phyloP scores from a whole-genome alignment of 2,797 vertebrate species.

The Smutsia temminckii region DNA sequence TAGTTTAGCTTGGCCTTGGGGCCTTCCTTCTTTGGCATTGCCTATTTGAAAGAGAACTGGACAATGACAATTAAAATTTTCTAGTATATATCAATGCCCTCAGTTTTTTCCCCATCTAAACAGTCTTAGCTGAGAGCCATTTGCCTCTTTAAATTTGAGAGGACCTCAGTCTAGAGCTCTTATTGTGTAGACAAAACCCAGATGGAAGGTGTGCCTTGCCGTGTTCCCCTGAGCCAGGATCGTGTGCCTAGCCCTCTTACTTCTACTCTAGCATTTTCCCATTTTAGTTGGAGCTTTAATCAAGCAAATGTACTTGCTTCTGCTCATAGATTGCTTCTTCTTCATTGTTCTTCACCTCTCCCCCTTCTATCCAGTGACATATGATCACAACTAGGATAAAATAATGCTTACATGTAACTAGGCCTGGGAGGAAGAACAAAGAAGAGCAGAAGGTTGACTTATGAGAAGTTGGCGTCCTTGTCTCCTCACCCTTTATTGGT shows the following conservation, averaged over 20 bases:
- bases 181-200: not conserved
- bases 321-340: not conserved
- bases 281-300: not conserved
- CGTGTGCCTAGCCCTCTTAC: not conserved
- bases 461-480: not conserved
- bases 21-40: not conserved
- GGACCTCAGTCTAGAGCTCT: not conserved
- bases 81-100: not conserved
- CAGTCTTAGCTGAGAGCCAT: not conserved
- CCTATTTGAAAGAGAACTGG: not conserved
- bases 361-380: not conserved
- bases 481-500: not conserved
- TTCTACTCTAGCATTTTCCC: not conserved
- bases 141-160: slow-evolving; percentile 30
- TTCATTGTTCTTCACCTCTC: not conserved
- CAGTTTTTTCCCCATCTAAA: not conserved
- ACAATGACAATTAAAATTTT: not conserved
- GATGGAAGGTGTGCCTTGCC: not conserved
- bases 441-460: not conserved
- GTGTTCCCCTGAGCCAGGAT: not conserved
- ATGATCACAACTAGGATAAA: not conserved
- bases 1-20: not conserved
- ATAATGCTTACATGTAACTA: not conserved
- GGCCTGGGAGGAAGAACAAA: not conserved
- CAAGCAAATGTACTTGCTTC: not conserved